Evolutionary conservation across 2,888 invertebrate genomes (phyloP).

Genomic region (Parnassius orleans): DNA sequence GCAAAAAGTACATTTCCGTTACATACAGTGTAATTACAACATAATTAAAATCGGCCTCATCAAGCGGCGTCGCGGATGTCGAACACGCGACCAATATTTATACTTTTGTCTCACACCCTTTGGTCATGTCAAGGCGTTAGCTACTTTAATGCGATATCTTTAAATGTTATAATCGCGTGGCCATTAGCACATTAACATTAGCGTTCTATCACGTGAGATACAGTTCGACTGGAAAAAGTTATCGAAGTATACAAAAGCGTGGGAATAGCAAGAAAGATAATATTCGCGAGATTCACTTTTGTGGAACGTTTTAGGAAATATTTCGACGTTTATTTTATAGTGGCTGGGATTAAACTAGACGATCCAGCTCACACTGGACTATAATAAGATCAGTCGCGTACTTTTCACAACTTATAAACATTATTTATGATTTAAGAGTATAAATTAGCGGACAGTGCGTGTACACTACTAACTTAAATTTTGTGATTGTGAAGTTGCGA

Average conservation of each 20-base stretch:
- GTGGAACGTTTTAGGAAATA: background rate
- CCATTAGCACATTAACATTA: constrained; percentile 17
- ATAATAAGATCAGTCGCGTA: no score
- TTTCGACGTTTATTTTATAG: background rate
- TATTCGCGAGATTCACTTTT: constrained; percentile 9
- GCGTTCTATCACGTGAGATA: constrained; percentile 23
- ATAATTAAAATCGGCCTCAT: constrained; percentile 14
- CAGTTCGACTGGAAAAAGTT: constrained; percentile 17
- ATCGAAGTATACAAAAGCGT: constrained; percentile 22
- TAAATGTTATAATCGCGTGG: constrained; percentile 16
- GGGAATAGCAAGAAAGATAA: constrained; percentile 20
- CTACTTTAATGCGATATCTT: constrained; percentile 2
- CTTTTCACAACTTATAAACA: no score
- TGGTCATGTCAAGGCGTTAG: background rate
- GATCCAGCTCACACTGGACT: no score
- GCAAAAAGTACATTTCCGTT: background rate
- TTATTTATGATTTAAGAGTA: no score
- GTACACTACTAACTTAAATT: no score
- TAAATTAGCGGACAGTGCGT: no score
- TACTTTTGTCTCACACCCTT: constrained; percentile 12
- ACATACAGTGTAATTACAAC: constrained; percentile 12
- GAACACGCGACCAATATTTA: constrained; percentile 19
- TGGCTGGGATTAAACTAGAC: no score
- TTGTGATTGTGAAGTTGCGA: no score
- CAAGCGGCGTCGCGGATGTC: constrained; percentile 15